These are phyloP conservation scores for Rhadina sibilatrix DNA, from an alignment of 2,113 vertebrate species.

Conservation along the genomic window DNA sequence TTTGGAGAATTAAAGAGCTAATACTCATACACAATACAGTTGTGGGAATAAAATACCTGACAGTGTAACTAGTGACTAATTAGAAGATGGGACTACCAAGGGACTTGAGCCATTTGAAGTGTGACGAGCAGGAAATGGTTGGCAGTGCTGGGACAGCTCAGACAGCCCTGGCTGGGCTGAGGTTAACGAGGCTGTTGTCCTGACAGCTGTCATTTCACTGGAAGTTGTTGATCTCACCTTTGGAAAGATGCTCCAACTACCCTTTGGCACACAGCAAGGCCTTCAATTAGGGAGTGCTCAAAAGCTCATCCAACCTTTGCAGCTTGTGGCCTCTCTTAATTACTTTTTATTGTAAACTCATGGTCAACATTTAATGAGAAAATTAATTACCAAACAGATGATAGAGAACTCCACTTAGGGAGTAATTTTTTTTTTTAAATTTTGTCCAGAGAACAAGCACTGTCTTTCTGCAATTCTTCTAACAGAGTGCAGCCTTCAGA, in stretches of 20 bases:
- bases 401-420: not conserved
- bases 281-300: not conserved
- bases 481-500: not conserved
- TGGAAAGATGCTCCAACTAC: not conserved
- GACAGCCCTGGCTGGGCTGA: not conserved
- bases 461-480: not conserved
- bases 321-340: not conserved
- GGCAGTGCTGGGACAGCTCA: not conserved
- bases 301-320: not conserved
- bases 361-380: conserved; percentile 22
- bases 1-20: not conserved
- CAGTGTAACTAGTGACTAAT: not conserved
- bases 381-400: conserved; percentile 26
- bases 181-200: not conserved
- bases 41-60: not conserved
- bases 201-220: not conserved
- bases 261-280: not conserved
- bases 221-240: not conserved
- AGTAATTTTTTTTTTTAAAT: not conserved
- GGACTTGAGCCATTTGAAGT: not conserved
- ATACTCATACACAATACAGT: not conserved
- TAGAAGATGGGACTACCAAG: not conserved
- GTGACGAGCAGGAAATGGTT: not conserved
- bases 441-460: not conserved
- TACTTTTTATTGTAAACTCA: conserved; percentile 14